Base-by-base conservation (phyloP, 1,140 invertebrate genomes). In the Drosophila pectinifera region DNA sequence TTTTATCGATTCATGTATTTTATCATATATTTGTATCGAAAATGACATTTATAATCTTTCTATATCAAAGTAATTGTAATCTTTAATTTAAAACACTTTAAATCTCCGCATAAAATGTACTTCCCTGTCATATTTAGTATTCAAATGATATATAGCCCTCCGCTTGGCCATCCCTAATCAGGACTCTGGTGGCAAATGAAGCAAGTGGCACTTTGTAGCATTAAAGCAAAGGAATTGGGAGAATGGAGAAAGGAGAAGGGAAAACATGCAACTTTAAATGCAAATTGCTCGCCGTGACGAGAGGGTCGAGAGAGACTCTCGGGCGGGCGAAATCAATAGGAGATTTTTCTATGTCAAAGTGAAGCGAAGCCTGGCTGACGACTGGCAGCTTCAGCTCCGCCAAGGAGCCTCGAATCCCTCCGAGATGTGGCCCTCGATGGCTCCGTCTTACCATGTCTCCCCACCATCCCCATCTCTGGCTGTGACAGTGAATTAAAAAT, bases 311-410 rank as follows among this genome's bases (percentile, higher is more conserved):
- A 31, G 14, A 53, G 18, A n/a, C 49, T n/a, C 49, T 0, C 0
- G 49, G 31, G n/a, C 46, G 46, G 49, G 46, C 74, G 48, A 89
- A 88, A 89, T 88, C 83, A 89, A 88, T 88, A 73, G 75, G 43
- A 77, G 80, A 88, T 88, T 89, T 89, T 80, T 89, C 84, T 76
- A 89, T 73, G 84, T 88, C 84, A 86, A 86, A 86, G 83, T 73
- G 65, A 78, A 64, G 63, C 38, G 77, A 43, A 46, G 65, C 49
- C 48, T 53, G 67, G 41, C 67, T 65, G 41, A 36, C 48, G 41
- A 36, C 48, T 46, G 41, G 34, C 38, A 26, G 41, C 53, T 41
- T 11, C 3, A 14, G 6, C 34, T 34, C 2, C 49, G 41, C 14
- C 48, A 14, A 48, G 41, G 63, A 69, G 68, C 55, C 38, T 43